Base-by-base conservation (phyloP, 2,113 vertebrate species). In the Actinemys pallida region DNA sequence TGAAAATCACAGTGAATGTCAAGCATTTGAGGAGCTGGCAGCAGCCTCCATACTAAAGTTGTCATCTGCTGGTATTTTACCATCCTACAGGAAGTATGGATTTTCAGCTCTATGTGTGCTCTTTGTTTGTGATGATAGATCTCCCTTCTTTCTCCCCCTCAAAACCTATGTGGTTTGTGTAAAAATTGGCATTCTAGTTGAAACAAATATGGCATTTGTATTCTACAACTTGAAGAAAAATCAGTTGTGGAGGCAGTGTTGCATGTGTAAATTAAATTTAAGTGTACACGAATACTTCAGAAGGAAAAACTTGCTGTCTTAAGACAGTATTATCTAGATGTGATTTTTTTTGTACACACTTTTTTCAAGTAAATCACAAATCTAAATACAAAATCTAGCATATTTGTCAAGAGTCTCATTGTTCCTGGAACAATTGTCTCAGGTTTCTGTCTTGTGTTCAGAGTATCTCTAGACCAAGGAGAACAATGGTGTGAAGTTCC, bases 291-390 rank as follows among this genome's bases (percentile, higher is more conserved):
- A 72, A 39, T 72, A 72, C n/a, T 39, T n/a, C 65, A 72, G 65
- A 72, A 72, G 65, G n/a, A 72, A 72, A n/a, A n/a, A 35, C 31
- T 69, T 69, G 62, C 35, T 65, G 31, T 65, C 35, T n/a, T 16
- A 69, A 69, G 59, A 14, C 29, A 62, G 29, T 7, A 62, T 62
- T 62, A 16, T 35, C 62, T n/a, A 69, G 7, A 39, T 4, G 8
- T n/a, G 62, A 69, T 69, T 35, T 72, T 69, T 39, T 72, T 72
- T 69, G 65, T n/a, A 39, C 19, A 72, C 19, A 39, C 35, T 39
- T 90, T 95, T 91, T 88, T 83, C 88, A 93, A 79, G 53, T 95
- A 47, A 35, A 88, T 93, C 47, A 86, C 81, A 89, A 94, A 89
- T 86, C 52, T 90, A 75, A 78, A 42, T 10, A 7, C 49, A 35